Evolutionary conservation across 2,113 vertebrate genomes (phyloP).

Genomic region (Rhipidura dahli): DNA sequence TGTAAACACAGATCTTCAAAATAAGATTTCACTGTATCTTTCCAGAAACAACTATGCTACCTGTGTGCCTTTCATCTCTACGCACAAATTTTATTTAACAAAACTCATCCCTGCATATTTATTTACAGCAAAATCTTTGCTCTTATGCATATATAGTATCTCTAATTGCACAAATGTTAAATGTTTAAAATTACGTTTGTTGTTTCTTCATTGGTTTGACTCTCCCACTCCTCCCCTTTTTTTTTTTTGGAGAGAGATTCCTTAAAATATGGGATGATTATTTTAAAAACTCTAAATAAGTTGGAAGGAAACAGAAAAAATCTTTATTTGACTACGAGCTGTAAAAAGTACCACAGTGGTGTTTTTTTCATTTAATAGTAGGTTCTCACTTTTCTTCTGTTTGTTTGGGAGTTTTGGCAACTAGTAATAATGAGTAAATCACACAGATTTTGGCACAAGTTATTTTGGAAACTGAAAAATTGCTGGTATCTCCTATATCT

Average conservation of each 20-base stretch:
- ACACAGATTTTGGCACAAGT: not conserved
- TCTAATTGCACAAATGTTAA: not conserved
- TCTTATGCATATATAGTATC: not conserved
- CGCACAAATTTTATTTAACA: not conserved
- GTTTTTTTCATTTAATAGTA: slow-evolving; percentile 3
- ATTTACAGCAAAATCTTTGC: not conserved
- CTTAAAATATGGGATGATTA: not conserved
- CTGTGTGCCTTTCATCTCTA: not conserved
- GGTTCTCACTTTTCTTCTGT: not conserved
- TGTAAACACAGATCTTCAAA: not conserved
- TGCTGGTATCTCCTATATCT: rapidly evolving
- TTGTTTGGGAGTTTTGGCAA: not conserved
- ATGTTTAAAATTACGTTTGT: not conserved
- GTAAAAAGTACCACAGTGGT: slow-evolving; percentile 2
- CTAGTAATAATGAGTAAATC: not conserved
- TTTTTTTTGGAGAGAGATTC: not conserved
- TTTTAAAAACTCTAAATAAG: not conserved
- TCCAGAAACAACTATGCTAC: not conserved
- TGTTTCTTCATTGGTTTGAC: not conserved
- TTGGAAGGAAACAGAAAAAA: slow-evolving; percentile 21
- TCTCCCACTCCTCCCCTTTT: not conserved
- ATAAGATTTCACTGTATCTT: not conserved
- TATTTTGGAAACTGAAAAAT: not conserved
- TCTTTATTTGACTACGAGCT: not conserved
- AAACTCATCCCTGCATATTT: not conserved